These are phyloP conservation scores for Mylabris sibirica DNA, from an alignment of 2,888 invertebrate genomes.

Conservation along the genomic window DNA sequence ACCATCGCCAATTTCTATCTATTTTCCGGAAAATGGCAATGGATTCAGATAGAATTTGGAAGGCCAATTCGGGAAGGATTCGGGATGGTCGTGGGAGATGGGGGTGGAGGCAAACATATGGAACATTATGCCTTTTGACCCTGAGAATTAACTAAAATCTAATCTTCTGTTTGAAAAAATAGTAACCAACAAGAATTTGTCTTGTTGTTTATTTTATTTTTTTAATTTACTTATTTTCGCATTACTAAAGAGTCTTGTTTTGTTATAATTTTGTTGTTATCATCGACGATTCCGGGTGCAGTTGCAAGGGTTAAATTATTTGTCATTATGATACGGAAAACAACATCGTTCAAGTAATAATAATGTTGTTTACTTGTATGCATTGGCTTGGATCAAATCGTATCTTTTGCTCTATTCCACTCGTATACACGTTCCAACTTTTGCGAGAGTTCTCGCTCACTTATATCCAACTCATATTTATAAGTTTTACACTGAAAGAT, in stretches of 20 bases:
- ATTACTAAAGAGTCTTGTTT: not conserved
- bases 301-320: slow-evolving; percentile 23
- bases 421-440: not conserved
- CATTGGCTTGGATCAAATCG: slow-evolving; percentile 8
- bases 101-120: slow-evolving; percentile 40
- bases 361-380: slow-evolving; percentile 15
- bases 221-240: not conserved
- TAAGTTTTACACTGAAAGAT: slow-evolving; percentile 23
- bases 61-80: slow-evolving; percentile 29
- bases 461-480: slow-evolving; percentile 24
- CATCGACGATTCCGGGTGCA: not conserved
- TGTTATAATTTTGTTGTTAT: not conserved
- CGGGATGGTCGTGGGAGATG: slow-evolving; percentile 30
- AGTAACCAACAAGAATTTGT: slow-evolving; percentile 24
- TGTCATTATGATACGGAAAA: not conserved
- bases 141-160: slow-evolving; percentile 52
- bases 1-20: not conserved
- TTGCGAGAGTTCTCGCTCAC: slow-evolving; percentile 17
- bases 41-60: slow-evolving; percentile 13
- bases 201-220: not conserved
- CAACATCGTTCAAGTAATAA: slow-evolving; percentile 9
- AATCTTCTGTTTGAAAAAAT: slow-evolving; percentile 33
- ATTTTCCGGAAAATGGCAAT: not conserved
- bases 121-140: slow-evolving; percentile 52
- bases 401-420: not conserved